Base-by-base conservation (phyloP, 2,113 vertebrate genomes). In the Pimephales promelas region DNA sequence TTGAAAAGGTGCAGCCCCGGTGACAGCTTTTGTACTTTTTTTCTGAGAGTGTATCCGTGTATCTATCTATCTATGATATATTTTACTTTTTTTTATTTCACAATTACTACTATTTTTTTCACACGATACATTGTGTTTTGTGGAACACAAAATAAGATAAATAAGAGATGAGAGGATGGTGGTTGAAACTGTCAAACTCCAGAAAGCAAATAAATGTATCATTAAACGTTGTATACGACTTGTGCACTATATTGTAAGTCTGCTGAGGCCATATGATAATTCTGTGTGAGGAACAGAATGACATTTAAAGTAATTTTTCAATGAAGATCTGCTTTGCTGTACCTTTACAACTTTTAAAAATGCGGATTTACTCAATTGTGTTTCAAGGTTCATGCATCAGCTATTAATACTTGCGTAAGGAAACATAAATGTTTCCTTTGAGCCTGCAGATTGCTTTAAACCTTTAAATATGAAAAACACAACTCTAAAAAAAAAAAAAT, bases 191-290 rank as follows among this genome's bases (percentile, higher is more conserved):
- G 8, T 68, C 64, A 68, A 68, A 31, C 3, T 10, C 31, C 31
- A 66, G 5, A 66, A 66, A 66, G 1, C 62, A 31, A 14, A 34
- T 34, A 18, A 31, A 64, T 18, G 61, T 31, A 34, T 34, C 28
- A 34, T n/a, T 34, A 36, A 36, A 64, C 20, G 31, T 66, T 66
- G 31, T 36, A 66, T 66, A 20, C 0, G 18, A 66, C 62, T 36
- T 66, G 31, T 66, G 62, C 31, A 66, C 62, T 66, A 22, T 36
- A 68, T 68, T 68, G 16, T 52, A 52, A 52, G 49, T 52, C 49
- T 52, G 16, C 49, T 52, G 49, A 52, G 49, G 49, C 49, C 16
- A 52, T 52, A 22, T 36, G 31, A 68, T 22, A 68, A 34, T 4
- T 18, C 18, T 66, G 28, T 20, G 28, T 34, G 62, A 66, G 16